Evolutionary conservation across 2,888 invertebrate genomes (phyloP), one percentile per base, ranked within the genome.

Genomic region (Stenichneumon culpator): DNA sequence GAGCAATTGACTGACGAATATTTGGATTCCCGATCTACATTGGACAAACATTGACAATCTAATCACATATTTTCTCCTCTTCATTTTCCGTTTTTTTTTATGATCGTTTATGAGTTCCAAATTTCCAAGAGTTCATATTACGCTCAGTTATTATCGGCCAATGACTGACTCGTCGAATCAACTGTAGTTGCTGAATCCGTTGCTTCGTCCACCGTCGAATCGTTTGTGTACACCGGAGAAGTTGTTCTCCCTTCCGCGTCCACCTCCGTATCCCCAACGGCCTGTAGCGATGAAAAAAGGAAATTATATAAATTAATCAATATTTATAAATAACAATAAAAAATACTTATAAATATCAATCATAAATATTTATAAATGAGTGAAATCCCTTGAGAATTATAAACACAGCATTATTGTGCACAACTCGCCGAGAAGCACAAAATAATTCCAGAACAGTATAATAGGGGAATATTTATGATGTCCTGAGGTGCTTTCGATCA

Each of bases 221-320:
- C 93, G 89, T 83, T 92, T 92, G 87, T 92, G 93, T 39, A 88
- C 82, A 73, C 91, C 91, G 67, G 91, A 89, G 70, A 91, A 93
- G 32, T 81, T 88, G 75, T 91, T 93, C 82, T 93, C 93, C 36
- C 93, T 88, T 81, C 92, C 92, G 44, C 92, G 89, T 72, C 87
- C 87, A 70, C 86, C 89, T 57, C 88, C 88, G 32, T 91, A 91
- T 82, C 92, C 92, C 92, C 92, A 93, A 87, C 92, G 92, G 89
- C 90, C 93, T 93, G 72, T 19, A 90, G 90, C 70, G 72, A 60
- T 65, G 85, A 22, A 74, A 81, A 77, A 74, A 57, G 22, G 7
- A 70, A 16, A 28, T 52, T 22, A 65, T 19, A 4, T 47, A 3
- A 4, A 60, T 65, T 16, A 54, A 25, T 28, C 28, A 65, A 60